Evolutionary conservation across 2,797 vertebrate species (phyloP), one percentile per base, ranked within the genome.

Genomic region (Setipinna tenuifilis): DNA sequence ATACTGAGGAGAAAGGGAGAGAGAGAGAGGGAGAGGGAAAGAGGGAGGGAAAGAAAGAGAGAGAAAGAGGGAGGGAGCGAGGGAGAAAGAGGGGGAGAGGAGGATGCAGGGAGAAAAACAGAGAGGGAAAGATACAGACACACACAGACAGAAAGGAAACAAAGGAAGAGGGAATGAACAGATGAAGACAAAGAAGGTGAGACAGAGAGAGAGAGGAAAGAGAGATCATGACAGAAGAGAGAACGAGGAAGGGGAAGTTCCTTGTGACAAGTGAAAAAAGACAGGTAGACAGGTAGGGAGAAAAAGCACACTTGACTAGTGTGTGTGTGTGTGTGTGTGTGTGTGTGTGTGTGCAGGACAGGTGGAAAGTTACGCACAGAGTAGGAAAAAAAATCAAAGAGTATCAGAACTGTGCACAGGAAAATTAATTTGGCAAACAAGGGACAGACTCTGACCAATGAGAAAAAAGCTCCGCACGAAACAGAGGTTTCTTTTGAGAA

Each of bases 1-100:
- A 99, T 99, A 98, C 97, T 97, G 98, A 99, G 95, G 96, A 98
- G 98, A 95, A 94, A 94, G 94, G 95, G 87, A 92, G 87, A 85
- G 90, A 91, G 87, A 88, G 90, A 92, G 91, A 87, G 95, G 95
- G 91, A 92, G 88, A 91, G 88, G 87, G 88, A 91, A 88, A 90
- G 90, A 90, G 91, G 78, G 81, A 65, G 83, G 86, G 87, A 50
- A 59, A 85, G 84, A 82, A 83, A 78, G 89, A 85, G 48, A 68
- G 50, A 80, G 85, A 57, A 59, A 83, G 84, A 83, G 23, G 85
- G 58, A 84, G 71, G 89, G 85, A 50, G 75, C 54, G 83, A 85
- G 68, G 85, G 65, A 86, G 85, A 82, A 83, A 62, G 89, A 87
- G 25, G 21, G 48, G 46, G 59, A 57, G 82, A 80, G 23, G 10